Percentiles rank a stretch among this genome's conserved stretches.
Evolutionary conservation across 2,888 invertebrate species (phyloP).

Genomic region (Thera britannica): DNA sequence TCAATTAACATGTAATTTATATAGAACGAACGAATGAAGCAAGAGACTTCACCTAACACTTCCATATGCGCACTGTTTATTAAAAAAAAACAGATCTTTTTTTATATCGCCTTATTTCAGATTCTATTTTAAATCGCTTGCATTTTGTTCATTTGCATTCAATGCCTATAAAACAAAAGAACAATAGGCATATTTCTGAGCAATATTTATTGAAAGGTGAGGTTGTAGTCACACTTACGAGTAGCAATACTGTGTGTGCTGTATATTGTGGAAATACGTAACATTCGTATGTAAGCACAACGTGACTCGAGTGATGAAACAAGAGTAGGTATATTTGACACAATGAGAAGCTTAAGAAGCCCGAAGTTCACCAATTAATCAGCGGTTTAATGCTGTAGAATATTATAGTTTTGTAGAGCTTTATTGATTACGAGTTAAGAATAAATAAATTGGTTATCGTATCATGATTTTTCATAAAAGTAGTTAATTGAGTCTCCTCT

Average conservation of each 20-base stretch:
- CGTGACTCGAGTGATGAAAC: conserved; percentile 19
- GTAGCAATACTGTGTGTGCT: no score
- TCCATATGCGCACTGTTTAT: background rate
- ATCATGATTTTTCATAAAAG: no score
- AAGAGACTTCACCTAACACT: no score
- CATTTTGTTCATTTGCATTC: conserved; percentile 11
- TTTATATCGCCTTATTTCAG: conserved; percentile 8
- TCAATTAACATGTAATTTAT: no score
- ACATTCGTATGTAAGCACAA: conserved; percentile 11
- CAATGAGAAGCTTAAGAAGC: no score
- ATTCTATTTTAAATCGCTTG: conserved; percentile 6
- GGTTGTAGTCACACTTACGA: background rate
- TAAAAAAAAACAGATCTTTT: background rate
- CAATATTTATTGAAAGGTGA: conserved; percentile 12
- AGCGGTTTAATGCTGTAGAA: no score
- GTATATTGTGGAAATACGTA: background rate
- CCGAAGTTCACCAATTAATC: no score
- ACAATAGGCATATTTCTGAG: conserved; percentile 20
- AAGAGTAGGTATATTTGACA: background rate
- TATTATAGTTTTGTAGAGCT: no score
- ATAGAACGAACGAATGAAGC: background rate
- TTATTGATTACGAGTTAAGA: no score
- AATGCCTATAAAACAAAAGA: conserved; percentile 17
- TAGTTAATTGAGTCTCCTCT: no score
- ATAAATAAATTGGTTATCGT: no score